phyloP scores from a whole-genome alignment of 2,797 vertebrate species.

The Erethizon dorsatum region DNA sequence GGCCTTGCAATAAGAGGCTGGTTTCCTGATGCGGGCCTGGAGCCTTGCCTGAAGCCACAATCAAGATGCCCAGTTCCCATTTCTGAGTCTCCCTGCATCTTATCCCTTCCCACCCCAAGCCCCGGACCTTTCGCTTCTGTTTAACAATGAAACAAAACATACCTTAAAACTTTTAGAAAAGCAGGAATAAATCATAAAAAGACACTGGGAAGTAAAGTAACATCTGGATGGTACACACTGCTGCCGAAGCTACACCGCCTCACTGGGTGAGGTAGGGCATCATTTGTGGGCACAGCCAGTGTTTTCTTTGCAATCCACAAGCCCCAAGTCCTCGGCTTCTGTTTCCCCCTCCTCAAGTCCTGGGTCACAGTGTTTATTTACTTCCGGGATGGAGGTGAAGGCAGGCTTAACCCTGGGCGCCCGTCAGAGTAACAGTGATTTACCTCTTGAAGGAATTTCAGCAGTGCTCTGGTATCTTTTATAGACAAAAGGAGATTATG shows the following conservation, averaged over 20 bases:
- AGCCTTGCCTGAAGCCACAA: background rate
- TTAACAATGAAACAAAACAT: constrained; percentile 35
- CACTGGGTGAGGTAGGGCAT: background rate
- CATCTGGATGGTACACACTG: background rate
- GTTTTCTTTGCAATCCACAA: constrained; percentile 65
- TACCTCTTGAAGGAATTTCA: constrained; percentile 63
- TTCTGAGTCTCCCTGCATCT: too few relatives aligned
- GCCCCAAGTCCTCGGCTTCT: constrained; percentile 64
- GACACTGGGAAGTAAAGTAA: background rate
- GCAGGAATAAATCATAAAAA: background rate
- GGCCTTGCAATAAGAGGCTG: background rate
- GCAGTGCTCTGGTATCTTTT: background rate
- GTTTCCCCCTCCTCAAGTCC: constrained; percentile 61
- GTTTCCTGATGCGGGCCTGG: background rate
- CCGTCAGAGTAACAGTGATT: constrained; percentile 53
- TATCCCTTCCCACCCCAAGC: background rate
- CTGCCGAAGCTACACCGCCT: background rate
- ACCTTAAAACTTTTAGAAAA: constrained; percentile 11
- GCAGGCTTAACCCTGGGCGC: constrained; percentile 59
- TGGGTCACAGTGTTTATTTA: constrained; percentile 71
- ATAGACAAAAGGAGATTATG: constrained; percentile 53
- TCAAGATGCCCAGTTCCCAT: background rate
- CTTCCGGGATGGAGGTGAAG: constrained; percentile 60
- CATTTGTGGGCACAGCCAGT: constrained; percentile 29
- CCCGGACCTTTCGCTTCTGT: background rate